Evolutionary conservation across 2,113 vertebrate genomes (phyloP).

Genomic region (Scortum barcoo): DNA sequence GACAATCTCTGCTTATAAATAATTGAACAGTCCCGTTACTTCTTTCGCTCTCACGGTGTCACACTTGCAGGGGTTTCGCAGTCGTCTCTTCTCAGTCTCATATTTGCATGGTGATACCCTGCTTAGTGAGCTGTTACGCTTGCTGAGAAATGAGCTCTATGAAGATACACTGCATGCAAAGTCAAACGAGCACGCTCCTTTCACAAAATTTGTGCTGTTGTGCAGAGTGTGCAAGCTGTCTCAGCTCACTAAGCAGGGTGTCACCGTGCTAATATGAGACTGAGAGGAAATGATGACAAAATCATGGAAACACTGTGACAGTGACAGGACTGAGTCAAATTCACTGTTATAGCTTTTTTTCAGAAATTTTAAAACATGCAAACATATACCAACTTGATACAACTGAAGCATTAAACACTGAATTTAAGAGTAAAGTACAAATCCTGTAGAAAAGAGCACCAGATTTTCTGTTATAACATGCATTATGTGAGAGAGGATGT

Average conservation of each 20-base stretch:
- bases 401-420: too few species aligned
- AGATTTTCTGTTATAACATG: neutral
- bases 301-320: constrained; percentile 7
- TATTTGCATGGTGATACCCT: constrained; percentile 61
- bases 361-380: neutral
- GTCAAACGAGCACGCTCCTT: constrained; percentile 17
- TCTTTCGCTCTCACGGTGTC: constrained; percentile 62
- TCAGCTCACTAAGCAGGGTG: constrained; percentile 29
- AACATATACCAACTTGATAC: neutral
- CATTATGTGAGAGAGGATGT: neutral
- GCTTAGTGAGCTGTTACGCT: constrained; percentile 61
- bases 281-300: constrained; percentile 8
- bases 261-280: neutral
- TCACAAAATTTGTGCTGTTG: neutral
- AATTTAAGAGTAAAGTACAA: neutral
- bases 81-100: constrained; percentile 47
- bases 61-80: constrained; percentile 53
- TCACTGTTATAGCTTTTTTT: neutral
- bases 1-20: constrained; percentile 80
- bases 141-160: constrained; percentile 39
- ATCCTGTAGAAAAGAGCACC: neutral
- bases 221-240: neutral
- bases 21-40: constrained; percentile 70
- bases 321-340: neutral
- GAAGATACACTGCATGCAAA: neutral